These are phyloP conservation scores for Indri indri DNA, from an alignment of 2,113 vertebrate genomes.

Conservation along the genomic window DNA sequence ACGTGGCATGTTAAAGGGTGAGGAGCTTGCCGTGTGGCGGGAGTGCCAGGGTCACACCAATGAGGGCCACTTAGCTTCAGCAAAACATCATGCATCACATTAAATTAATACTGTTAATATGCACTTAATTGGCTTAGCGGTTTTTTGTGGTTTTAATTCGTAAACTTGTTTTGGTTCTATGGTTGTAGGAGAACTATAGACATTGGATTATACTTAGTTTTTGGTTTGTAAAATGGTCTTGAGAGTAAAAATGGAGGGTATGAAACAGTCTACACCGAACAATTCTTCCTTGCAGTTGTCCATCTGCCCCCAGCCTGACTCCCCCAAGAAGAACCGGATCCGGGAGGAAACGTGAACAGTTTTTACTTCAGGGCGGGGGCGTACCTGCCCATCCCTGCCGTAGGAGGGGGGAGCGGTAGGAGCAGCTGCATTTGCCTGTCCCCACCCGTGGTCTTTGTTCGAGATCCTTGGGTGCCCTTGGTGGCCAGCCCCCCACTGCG, in stretches of 20 bases:
- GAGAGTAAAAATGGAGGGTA: neutral
- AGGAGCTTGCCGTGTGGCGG: neutral
- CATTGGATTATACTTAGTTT: slow-evolving; percentile 15
- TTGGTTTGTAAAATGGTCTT: neutral
- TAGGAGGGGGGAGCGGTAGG: accelerated
- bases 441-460: neutral
- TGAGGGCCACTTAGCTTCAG: neutral
- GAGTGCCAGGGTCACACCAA: neutral
- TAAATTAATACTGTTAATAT: neutral
- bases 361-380: neutral
- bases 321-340: neutral
- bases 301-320: accelerated
- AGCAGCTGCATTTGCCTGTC: neutral
- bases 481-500: neutral
- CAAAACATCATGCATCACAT: neutral
- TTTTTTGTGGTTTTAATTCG: slow-evolving; percentile 19
- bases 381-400: neutral
- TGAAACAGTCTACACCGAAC: neutral
- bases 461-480: too few relatives aligned
- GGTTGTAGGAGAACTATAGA: slow-evolving; percentile 15
- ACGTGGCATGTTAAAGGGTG: neutral
- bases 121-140: neutral
- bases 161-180: slow-evolving; percentile 35
- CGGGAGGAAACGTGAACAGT: neutral
- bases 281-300: neutral